Evolutionary conservation across 2,113 vertebrate genomes (phyloP), one percentile per base, ranked within the genome.

Genomic region (Heterotilapia buettikoferi): DNA sequence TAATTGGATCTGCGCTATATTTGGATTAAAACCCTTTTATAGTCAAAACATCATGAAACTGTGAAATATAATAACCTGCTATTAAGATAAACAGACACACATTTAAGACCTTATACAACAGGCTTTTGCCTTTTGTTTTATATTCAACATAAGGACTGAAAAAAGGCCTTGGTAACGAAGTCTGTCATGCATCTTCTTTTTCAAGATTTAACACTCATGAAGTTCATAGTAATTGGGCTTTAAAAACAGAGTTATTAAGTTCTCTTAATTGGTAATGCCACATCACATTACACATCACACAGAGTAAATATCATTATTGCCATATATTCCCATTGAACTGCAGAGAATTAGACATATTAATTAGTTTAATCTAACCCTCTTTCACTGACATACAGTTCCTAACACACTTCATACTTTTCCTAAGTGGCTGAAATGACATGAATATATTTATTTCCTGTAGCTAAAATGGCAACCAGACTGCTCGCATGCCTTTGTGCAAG

Each of bases 11-110:
- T 29, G 13, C 1, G 63, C 83, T 85, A 36, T 81, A 29, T 26
- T 79, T 52, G 26, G 43, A 92, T 91, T 82, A 85, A 92, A 91
- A 83, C 29, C 3, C 14, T 50, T 86, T 76, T 40, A 80, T 9
- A 76, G 24, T 45, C 24, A 84, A 84, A 85, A 79, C 16, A 56
- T 26, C 16, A 86, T 53, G 11, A 31, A 83, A 86, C 43, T 21
- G 5, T 18, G 16, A 81, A 89, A 82, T 83, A 33, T 52, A 81
- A 86, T 66, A 31, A 45, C 21, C n/a, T 78, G 14, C 16, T 80
- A 83, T 31, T 80, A 66, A 91, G 52, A 88, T 71, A 38, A 87
- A 87, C 45, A 10, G 18, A 19, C 33, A 11, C 36, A 40, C 29
- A 83, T 53, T 56, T 36, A 21, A 53, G 7, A 81, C n/a, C 36